Base-by-base conservation (phyloP, 1,140 invertebrate genomes). In the Papilio helenus region DNA sequence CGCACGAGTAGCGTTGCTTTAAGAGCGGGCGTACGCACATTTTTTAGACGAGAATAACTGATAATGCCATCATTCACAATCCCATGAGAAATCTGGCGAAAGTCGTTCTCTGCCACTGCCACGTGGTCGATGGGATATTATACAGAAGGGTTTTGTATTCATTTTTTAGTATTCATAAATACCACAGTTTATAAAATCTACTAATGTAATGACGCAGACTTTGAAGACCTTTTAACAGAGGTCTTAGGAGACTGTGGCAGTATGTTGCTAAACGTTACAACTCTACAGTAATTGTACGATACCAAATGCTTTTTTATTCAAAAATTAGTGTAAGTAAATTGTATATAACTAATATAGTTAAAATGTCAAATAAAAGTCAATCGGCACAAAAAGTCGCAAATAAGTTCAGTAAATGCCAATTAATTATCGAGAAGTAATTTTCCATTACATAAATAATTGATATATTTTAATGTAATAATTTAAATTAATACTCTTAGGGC, bases 41-140 rank as follows among this genome's bases (percentile, higher is more conserved):
- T 79, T 81, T 80, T 83, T 80, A 84, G 81, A 78, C 51, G 82
- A 81, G 83, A 81, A 74, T 81, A 83, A 79, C 72, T 76, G 76
- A 80, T 83, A 44, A 81, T 34, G 42, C 83, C 76, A 84, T 86
- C 61, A 74, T 58, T 86, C 81, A 84, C 72, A 76, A 26, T 83
- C 85, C 80, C 85, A 55, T 39, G 85, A 86, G 85, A 86, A 86
- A 86, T 86, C 83, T 83, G 76, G 74, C 68, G 49, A 84, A 80
- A 81, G 82, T 77, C 44, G 72, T 73, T 73, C 72, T 44, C 72
- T 73, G 44, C 72, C 39, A 26, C 72, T 9, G 12, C 10, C n/a
- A 4, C 14, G 72, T 20, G 42, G n/a, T 26, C 20, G 20, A 42
- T 26, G 23, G 18, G 72, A 26, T 42, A 39, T 46, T 12, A 26